phyloP scores from a whole-genome alignment of 2,888 invertebrate species.

The Leptarthrus brevirostris region DNA sequence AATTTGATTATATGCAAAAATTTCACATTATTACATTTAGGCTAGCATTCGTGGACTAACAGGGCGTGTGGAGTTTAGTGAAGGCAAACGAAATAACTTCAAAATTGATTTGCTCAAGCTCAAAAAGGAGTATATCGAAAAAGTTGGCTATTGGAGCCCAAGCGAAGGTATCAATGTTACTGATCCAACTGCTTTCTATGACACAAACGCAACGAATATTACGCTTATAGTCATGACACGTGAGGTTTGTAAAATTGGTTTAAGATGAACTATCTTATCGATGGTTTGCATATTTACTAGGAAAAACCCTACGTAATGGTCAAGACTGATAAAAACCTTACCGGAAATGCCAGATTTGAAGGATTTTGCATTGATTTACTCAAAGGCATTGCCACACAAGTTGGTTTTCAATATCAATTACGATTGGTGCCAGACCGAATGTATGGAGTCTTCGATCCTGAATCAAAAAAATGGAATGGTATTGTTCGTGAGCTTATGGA shows the following conservation, averaged over 20 bases:
- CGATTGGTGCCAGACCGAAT: conserved; percentile 86
- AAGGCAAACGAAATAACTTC: conserved; percentile 85
- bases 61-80: conserved; percentile 87
- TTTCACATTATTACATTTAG: no score
- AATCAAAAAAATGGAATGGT: conserved; percentile 90
- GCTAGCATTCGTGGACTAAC: conserved; percentile 86
- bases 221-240: conserved; percentile 91
- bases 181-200: conserved; percentile 86
- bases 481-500: conserved; percentile 89
- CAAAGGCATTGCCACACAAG: conserved; percentile 82
- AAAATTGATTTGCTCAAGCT: conserved; percentile 87
- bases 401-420: conserved; percentile 89
- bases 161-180: conserved; percentile 82
- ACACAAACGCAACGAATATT: conserved; percentile 84
- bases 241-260: conserved; percentile 77
- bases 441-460: conserved; percentile 90
- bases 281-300: conserved; percentile 71
- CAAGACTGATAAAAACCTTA: conserved; percentile 83
- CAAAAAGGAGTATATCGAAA: conserved; percentile 79
- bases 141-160: conserved; percentile 87
- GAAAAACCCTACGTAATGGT: conserved; percentile 94
- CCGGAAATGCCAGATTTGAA: conserved; percentile 87
- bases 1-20: not conserved
- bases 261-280: no score
- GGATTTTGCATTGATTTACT: conserved; percentile 93